Evolutionary conservation across 2,113 vertebrate genomes (phyloP).

Genomic region (Eidolon helvum): DNA sequence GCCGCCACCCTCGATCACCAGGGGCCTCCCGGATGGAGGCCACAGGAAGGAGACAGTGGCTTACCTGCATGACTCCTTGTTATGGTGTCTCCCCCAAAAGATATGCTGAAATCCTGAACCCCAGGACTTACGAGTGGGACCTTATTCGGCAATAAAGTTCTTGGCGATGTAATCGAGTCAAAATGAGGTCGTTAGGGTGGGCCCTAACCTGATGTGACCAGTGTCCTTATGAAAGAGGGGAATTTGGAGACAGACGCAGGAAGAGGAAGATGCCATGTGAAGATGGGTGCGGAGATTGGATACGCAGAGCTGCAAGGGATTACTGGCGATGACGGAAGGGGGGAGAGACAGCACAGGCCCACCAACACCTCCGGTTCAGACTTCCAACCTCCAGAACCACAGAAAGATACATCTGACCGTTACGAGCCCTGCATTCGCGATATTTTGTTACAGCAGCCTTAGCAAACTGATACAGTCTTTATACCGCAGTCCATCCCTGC

Average conservation of each 20-base stretch:
- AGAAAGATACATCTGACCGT: not conserved
- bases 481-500: not conserved
- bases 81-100: not conserved
- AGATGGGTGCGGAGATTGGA: not conserved
- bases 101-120: not conserved
- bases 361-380: not conserved
- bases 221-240: not conserved
- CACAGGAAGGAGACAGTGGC: not conserved
- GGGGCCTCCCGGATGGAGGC: no score
- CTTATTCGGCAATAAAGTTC: not conserved
- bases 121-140: not conserved
- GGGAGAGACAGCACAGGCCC: not conserved
- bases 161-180: not conserved
- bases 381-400: no score
- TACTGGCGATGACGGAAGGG: not conserved
- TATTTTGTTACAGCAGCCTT: not conserved
- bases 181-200: not conserved
- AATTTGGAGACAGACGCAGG: not conserved
- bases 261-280: not conserved
- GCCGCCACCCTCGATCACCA: not conserved
- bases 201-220: not conserved
- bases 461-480: not conserved
- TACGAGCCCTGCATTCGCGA: not conserved
- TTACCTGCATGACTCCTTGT: not conserved
- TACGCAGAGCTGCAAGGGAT: rapidly evolving